Percentiles rank a stretch among this genome's conserved stretches.
phyloP scores from a whole-genome alignment of 2,888 invertebrate species.

The Drosophila siamana region DNA sequence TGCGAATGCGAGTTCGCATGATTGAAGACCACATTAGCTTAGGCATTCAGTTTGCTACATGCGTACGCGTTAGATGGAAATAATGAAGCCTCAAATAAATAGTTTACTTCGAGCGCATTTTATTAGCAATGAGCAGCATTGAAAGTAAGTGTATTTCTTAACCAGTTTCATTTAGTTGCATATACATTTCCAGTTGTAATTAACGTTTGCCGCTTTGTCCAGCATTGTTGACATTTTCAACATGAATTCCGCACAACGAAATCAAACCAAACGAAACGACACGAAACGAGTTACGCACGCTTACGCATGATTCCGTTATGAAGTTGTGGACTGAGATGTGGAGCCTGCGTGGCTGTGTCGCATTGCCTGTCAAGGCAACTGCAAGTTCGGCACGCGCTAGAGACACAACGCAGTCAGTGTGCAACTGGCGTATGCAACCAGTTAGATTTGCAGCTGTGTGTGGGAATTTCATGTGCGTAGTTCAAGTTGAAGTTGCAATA shows the following conservation, averaged over 20 bases:
- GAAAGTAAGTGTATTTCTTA: background rate
- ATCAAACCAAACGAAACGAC: conserved; percentile 4
- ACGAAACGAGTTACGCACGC: conserved; percentile 68
- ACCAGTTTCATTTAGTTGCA: background rate
- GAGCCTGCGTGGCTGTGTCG: conserved; percentile 32
- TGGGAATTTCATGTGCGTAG: conserved; percentile 33
- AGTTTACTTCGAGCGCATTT: too few species aligned
- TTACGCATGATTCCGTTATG: conserved; percentile 69
- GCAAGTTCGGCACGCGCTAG: conserved; percentile 24
- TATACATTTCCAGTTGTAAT: conserved; percentile 2
- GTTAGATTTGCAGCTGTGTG: conserved; percentile 20
- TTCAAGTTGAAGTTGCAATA: conserved; percentile 36
- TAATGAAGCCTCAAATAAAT: too few species aligned
- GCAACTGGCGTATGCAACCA: conserved; percentile 5
- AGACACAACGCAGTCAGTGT: conserved; percentile 18
- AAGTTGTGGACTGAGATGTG: conserved; percentile 45
- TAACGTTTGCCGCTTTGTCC: conserved; percentile 28
- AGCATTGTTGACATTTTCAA: conserved; percentile 20
- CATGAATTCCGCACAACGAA: conserved; percentile 1
- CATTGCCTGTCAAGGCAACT: conserved; percentile 19
- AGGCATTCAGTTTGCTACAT: background rate
- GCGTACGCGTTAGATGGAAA: too few species aligned
- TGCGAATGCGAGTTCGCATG: background rate
- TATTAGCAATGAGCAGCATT: background rate
- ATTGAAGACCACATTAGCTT: background rate